Conservation (phyloP, 2,797 vertebrate species). For the Mus spretus region DNA sequence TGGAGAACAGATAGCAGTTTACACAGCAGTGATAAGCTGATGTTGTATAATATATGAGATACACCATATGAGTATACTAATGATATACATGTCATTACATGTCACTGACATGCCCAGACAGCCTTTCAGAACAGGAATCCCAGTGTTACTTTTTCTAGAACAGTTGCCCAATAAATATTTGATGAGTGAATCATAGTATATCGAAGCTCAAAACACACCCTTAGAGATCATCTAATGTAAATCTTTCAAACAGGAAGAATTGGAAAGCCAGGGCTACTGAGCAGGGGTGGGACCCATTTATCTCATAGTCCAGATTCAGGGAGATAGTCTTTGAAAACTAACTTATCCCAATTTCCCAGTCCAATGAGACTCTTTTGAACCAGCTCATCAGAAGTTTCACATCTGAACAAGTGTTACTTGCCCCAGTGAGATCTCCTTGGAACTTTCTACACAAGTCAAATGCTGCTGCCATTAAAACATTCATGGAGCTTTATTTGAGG, state of each 20-base stretch:
- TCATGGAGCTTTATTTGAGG: slow-evolving; percentile 57
- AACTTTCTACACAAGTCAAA: slow-evolving; percentile 27
- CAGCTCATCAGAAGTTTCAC: slow-evolving; percentile 59
- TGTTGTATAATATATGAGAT: neutral
- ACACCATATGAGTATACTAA: neutral
- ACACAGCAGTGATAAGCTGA: neutral
- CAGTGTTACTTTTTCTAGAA: slow-evolving; percentile 50
- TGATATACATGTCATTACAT: neutral
- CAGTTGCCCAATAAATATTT: slow-evolving; percentile 62
- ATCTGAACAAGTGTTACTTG: slow-evolving; percentile 71
- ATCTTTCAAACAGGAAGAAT: slow-evolving; percentile 64
- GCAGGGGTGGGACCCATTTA: slow-evolving; percentile 32
- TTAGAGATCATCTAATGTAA: slow-evolving; percentile 66
- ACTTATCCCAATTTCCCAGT: slow-evolving; percentile 41
- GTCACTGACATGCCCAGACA: neutral
- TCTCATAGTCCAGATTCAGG: slow-evolving; percentile 47
- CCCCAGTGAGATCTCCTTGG: slow-evolving; percentile 46
- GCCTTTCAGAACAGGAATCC: slow-evolving; percentile 44
- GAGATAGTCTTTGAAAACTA: slow-evolving; percentile 62
- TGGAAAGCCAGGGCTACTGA: slow-evolving; percentile 51
- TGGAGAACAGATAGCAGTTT: slow-evolving; percentile 45
- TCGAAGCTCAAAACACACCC: slow-evolving; percentile 52
- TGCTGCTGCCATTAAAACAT: slow-evolving; percentile 54
- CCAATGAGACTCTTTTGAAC: slow-evolving; percentile 46
- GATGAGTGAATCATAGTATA: slow-evolving; percentile 47